These are phyloP conservation scores for Trogon melanurus DNA, from an alignment of 2,113 vertebrate genomes.

Conservation along the genomic window DNA sequence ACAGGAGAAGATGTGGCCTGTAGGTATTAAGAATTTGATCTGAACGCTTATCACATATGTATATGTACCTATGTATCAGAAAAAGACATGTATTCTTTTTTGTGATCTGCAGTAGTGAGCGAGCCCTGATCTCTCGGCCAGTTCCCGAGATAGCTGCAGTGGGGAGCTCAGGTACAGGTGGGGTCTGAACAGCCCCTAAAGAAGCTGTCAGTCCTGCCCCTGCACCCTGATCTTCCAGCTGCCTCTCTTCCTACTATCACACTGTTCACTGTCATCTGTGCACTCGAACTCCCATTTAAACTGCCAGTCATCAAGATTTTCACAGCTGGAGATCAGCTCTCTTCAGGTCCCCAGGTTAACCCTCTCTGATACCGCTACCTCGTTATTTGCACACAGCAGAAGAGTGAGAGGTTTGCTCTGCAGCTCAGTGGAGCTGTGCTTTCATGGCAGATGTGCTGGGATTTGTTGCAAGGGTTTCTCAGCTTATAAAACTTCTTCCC, in stretches of 20 bases:
- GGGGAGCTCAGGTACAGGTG: not conserved
- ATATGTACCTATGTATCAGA: not conserved
- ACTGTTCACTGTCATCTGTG: not conserved
- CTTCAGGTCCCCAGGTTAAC: not conserved
- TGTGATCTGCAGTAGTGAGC: not conserved
- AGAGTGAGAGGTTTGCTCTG: not conserved
- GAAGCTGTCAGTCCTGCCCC: not conserved
- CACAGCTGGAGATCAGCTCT: not conserved
- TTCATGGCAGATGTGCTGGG: not conserved
- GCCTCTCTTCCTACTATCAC: not conserved
- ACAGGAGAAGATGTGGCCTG: not conserved
- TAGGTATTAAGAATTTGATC: not conserved
- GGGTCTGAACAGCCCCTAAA: not conserved
- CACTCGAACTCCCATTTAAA: not conserved
- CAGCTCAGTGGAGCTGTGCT: not conserved
- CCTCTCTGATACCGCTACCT: not conserved
- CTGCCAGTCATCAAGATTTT: not conserved
- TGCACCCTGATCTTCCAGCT: not conserved
- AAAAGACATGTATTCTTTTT: not conserved
- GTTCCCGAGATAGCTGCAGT: not conserved
- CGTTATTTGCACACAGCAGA: not conserved
- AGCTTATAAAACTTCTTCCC: not conserved
- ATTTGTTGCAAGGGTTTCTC: not conserved
- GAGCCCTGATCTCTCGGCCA: not conserved
- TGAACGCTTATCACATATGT: not conserved